Evolutionary conservation across 2,113 vertebrate species (phyloP).

Genomic region (Cettia cetti): DNA sequence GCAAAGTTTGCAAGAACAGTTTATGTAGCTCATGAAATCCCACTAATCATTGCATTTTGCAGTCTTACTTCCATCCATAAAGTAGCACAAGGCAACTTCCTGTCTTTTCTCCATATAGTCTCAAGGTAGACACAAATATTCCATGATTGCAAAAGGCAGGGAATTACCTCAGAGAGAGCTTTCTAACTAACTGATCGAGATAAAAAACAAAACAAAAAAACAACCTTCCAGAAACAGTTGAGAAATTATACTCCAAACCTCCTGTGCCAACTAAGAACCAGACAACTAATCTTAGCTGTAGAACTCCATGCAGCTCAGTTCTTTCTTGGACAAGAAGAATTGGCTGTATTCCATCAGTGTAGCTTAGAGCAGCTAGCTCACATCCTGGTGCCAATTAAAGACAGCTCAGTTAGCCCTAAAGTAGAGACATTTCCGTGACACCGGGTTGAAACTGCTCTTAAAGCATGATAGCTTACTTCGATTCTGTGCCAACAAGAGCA

Average conservation of each 20-base stretch:
- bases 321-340: neutral
- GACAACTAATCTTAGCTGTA: neutral
- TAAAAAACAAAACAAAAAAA: neutral
- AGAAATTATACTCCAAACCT: neutral
- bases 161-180: neutral
- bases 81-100: neutral
- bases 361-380: neutral
- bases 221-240: neutral
- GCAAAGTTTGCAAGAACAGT: neutral
- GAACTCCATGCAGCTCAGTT: neutral
- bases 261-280: neutral
- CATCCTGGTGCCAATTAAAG: neutral
- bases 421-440: neutral
- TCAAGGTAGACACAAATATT: neutral
- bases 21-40: neutral
- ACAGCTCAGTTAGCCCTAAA: neutral
- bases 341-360: neutral
- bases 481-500: neutral
- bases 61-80: neutral
- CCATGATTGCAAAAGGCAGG: neutral
- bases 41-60: neutral
- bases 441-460: neutral
- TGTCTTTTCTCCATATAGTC: neutral
- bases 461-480: neutral
- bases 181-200: neutral